Base-by-base conservation (phyloP, 2,888 invertebrate species). In the Tetheella fluctuosa region DNA sequence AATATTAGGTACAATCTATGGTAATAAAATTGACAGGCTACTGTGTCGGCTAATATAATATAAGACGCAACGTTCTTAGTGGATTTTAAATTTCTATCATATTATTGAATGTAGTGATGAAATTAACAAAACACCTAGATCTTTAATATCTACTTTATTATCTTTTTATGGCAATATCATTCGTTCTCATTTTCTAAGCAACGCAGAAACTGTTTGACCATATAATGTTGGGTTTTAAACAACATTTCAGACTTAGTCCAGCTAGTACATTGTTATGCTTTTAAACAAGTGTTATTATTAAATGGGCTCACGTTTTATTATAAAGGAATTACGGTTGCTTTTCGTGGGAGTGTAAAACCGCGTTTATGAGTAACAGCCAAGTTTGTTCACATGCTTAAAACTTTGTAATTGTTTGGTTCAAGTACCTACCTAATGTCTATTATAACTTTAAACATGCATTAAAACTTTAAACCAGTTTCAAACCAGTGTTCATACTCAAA, bases 301-400 rank as follows among this genome's bases (percentile, higher is more conserved):
- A 17, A 42, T 17, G 42, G 30, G n/a, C 42, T 42, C 42, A 42
- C 42, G 23, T 62, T 42, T 68, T 52, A 54, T 57, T 42, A 55
- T 64, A 63, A 64, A 67, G 65, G 58, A 65, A 66, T 72, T 77
- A 72, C 73, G 69, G 73, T 73, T 68, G 62, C 62, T 66, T 65
- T 63, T 61, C 64, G 66, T 66, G 63, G 62, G 75, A 74, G 77
- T 73, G 76, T 6, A 2, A 25, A 76, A 70, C 76, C 70, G 79
- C 78, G 73, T 64, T 70, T 75, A 67, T 74, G 70, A 76, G 73
- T 76, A 74, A 64, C 71, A 73, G 69, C 71, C 55, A 76, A 80
- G 76, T 82, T 79, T 77, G 74, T 81, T 84, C 84, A 77, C 84
- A 85, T 82, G 80, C 71, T 78, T 76, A 74, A 74, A 77, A 72